These are phyloP conservation scores for Sylvicapra grimmia DNA, from an alignment of 2,113 vertebrate genomes.

Conservation along the genomic window DNA sequence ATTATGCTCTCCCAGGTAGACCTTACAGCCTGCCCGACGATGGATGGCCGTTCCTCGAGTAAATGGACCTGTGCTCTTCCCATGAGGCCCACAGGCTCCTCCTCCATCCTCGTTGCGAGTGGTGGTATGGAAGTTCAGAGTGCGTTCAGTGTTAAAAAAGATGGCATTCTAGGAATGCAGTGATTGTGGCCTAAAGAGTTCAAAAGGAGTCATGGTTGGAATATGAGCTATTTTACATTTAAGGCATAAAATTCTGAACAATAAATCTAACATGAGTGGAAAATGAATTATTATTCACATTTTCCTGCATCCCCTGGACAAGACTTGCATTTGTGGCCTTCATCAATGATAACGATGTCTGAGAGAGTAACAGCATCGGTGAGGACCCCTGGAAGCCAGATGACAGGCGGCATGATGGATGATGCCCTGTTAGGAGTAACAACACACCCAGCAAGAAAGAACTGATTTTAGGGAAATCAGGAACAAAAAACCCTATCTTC, in stretches of 20 bases:
- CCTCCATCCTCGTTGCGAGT: not conserved
- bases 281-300: not conserved
- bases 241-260: not conserved
- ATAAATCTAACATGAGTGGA: not conserved
- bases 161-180: not conserved
- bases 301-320: not conserved
- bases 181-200: not conserved
- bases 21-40: not conserved
- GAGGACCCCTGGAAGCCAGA: not conserved
- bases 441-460: not conserved
- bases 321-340: not conserved
- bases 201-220: not conserved
- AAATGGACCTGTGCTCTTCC: not conserved
- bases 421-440: not conserved
- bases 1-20: not conserved
- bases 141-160: not conserved
- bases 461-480: not conserved
- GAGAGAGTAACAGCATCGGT: not conserved
- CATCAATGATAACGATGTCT: not conserved
- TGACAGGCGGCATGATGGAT: not conserved
- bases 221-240: not conserved
- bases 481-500: not conserved
- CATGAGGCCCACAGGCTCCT: not conserved
- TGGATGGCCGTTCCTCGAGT: not conserved
- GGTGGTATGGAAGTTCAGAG: not conserved